A percentile compares a stretch with the other conserved stretches of the same genome.
Conservation (phyloP, 2,113 vertebrate genomes). For the Nycticorax nycticorax region DNA sequence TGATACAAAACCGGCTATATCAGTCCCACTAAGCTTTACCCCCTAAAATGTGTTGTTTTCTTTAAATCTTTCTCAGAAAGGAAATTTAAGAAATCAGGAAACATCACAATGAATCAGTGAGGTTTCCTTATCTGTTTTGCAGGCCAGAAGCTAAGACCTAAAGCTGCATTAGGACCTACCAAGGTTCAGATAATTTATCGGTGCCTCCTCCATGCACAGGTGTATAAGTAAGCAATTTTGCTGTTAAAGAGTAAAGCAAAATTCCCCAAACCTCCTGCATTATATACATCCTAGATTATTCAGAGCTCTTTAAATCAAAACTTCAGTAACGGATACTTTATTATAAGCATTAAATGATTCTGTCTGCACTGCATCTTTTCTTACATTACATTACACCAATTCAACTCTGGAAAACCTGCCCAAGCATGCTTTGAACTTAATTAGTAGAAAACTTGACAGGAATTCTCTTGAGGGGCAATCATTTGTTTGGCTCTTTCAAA, state of each 20-base stretch:
- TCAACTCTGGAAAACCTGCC: background rate
- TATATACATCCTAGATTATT: background rate
- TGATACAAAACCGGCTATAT: background rate
- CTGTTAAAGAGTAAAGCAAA: background rate
- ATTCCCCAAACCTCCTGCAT: background rate
- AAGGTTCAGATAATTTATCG: background rate
- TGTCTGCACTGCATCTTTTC: background rate
- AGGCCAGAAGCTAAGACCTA: background rate
- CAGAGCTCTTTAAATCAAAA: background rate
- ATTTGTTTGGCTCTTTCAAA: background rate
- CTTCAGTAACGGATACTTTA: background rate
- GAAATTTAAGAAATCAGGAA: background rate
- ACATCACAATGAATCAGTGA: background rate
- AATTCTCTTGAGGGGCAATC: background rate
- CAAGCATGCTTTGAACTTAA: background rate
- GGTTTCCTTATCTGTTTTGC: background rate
- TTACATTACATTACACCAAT: background rate
- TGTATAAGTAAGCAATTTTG: background rate
- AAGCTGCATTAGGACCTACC: background rate
- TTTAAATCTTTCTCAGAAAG: background rate
- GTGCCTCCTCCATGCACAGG: background rate
- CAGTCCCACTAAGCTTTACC: background rate
- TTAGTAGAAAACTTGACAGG: background rate
- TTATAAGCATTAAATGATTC: background rate
- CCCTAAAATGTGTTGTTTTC: background rate